Evolutionary conservation across 2,113 vertebrate genomes (phyloP).

Genomic region (Notiomystis cincta): DNA sequence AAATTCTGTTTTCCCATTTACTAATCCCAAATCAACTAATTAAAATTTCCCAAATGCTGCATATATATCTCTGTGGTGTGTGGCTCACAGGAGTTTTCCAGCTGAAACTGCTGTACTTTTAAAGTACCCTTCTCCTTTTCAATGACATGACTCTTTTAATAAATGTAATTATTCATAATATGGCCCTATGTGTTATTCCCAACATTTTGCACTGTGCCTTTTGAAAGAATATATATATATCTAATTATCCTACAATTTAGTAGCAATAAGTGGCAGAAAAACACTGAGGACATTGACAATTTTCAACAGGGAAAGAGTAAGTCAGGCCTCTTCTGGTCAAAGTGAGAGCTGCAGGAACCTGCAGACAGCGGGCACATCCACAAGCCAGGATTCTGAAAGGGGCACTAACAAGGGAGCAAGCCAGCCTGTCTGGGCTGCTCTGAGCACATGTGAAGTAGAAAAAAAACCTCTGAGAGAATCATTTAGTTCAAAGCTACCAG

Average conservation of each 20-base stretch:
- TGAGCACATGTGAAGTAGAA: neutral
- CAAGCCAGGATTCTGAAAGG: neutral
- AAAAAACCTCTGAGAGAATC: neutral
- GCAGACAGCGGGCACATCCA: neutral
- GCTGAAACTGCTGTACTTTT: neutral
- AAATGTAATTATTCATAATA: neutral
- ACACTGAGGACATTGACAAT: neutral
- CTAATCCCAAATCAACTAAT: neutral
- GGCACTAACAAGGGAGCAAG: neutral
- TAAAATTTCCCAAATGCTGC: neutral
- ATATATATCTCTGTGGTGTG: neutral
- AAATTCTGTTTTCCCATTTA: neutral
- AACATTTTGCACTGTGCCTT: neutral
- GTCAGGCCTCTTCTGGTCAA: constrained; percentile 52
- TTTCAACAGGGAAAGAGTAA: constrained; percentile 13
- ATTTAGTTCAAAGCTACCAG: neutral
- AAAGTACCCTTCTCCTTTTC: neutral
- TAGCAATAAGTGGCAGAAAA: neutral
- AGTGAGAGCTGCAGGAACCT: constrained; percentile 29
- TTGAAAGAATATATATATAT: neutral
- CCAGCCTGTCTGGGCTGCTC: neutral
- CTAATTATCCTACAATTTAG: neutral
- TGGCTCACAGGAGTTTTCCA: neutral
- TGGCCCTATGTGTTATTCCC: neutral
- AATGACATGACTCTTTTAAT: neutral